Conservation (phyloP, 1,140 invertebrate genomes). For the Macrosteles quadrilineatus region DNA sequence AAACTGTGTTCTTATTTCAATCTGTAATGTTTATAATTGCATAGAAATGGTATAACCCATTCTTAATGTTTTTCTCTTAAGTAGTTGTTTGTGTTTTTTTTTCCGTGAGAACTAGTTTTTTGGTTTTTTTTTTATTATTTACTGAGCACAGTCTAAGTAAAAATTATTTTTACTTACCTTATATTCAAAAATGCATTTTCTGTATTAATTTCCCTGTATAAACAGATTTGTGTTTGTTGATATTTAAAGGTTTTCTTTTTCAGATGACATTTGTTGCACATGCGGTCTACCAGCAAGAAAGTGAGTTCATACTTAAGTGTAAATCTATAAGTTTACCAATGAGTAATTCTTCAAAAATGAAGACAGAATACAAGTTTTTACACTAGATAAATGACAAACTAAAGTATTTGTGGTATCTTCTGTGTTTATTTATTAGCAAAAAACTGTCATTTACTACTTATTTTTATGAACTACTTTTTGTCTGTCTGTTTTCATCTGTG, state of each 20-base stretch:
- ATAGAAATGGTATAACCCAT: no score
- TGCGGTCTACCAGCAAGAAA: conserved; percentile 56
- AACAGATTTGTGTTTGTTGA: no score
- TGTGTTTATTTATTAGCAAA: neutral
- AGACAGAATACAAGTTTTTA: neutral
- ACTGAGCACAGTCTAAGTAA: no score
- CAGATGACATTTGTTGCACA: conserved; percentile 50
- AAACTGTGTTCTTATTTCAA: neutral
- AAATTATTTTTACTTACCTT: no score
- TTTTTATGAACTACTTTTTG: neutral
- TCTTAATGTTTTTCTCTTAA: no score
- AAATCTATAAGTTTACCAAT: neutral
- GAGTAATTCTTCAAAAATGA: conserved; percentile 28
- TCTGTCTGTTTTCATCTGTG: neutral
- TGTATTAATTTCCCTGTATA: no score
- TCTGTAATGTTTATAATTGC: neutral
- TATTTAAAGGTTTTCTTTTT: conserved; percentile 26
- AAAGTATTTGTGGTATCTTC: neutral
- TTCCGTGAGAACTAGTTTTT: no score
- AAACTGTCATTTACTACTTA: neutral
- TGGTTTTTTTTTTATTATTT: no score
- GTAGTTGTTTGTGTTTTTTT: no score
- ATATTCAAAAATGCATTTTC: no score
- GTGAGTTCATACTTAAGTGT: conserved; percentile 45
- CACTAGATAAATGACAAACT: neutral